Conservation (phyloP, 2,888 invertebrate genomes). For the Drosophila acutilabella region DNA sequence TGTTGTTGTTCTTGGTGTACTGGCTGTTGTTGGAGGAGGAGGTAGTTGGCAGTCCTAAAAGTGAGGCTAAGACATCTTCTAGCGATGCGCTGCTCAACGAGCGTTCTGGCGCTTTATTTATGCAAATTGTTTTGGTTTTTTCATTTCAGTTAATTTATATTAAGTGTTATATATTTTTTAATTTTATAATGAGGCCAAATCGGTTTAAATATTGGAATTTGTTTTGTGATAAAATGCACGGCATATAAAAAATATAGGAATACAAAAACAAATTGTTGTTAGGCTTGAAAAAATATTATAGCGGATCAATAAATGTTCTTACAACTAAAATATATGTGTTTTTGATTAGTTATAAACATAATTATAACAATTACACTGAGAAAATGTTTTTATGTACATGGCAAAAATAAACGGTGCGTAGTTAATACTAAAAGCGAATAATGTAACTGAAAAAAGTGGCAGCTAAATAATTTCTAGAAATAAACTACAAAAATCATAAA, state of each 20-base stretch:
- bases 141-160: neutral
- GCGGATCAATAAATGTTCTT: constrained; percentile 54
- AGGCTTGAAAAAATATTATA: constrained; percentile 55
- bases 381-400: constrained; percentile 47
- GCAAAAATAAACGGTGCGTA: too few relatives aligned
- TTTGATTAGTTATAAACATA: neutral
- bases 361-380: constrained; percentile 67
- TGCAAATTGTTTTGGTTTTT: constrained; percentile 15
- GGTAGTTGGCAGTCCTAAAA: constrained; percentile 92
- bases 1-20: constrained; percentile 52
- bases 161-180: constrained; percentile 5
- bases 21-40: constrained; percentile 71
- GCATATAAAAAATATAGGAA: constrained; percentile 56
- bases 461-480: constrained; percentile 10
- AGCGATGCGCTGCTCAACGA: constrained; percentile 94
- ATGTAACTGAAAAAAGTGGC: neutral
- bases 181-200: constrained; percentile 35
- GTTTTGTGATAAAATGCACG: constrained; percentile 31
- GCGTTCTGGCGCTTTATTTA: constrained; percentile 85
- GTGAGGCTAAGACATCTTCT: constrained; percentile 96
- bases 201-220: neutral
- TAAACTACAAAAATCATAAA: constrained; percentile 33
- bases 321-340: constrained; percentile 26
- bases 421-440: neutral
- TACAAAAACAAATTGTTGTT: constrained; percentile 63